Evolutionary conservation across 2,888 invertebrate genomes (phyloP), one percentile per base, ranked within the genome.

Genomic region (Acanthosepion pharaonis): DNA sequence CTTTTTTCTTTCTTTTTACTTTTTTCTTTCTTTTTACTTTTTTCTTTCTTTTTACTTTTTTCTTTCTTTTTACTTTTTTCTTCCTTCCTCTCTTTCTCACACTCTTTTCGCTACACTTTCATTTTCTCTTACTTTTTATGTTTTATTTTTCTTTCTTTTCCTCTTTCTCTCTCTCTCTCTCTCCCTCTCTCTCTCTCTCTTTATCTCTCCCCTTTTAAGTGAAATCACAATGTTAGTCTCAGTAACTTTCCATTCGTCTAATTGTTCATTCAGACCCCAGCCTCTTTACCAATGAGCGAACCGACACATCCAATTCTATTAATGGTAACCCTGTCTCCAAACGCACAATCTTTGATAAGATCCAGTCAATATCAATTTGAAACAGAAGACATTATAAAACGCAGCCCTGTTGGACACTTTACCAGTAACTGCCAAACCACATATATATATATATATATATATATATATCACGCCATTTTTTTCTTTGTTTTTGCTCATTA

Each of bases 341-440:
- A 28, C 78, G n/a, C 78, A 5, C 78, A 78, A 78, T 28, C 28
- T 78, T 78, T 78, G 28, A n/a, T 78, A 78, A 78, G 28, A 78
- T 78, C 78, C 78, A 78, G 78, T 78, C 78, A 78, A 78, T 78
- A 78, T 28, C 78, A 78, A 78, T 78, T 78, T 28, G 78, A 78
- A 78, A 78, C 28, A 28, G 78, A 8, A 78, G 78, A 78, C 78
- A 78, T 25, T 78, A 28, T n/a, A 78, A 28, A 78, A 28, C n/a
- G 28, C 78, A 78, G 78, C n/a, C 78, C 28, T 78, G n/a, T 5
- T 78, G 78, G 78, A 78, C 78, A 78, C 28, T 78, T 78, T 28
- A 78, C 78, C 28, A 28, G 5, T 5, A 78, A 28, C 28, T 0
- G 28, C 78, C 28, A 78, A 9, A 23, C 5, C 18, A 42, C 1